phyloP scores from a whole-genome alignment of 1,140 invertebrate genomes.

The Fragariocoptes setiger region DNA sequence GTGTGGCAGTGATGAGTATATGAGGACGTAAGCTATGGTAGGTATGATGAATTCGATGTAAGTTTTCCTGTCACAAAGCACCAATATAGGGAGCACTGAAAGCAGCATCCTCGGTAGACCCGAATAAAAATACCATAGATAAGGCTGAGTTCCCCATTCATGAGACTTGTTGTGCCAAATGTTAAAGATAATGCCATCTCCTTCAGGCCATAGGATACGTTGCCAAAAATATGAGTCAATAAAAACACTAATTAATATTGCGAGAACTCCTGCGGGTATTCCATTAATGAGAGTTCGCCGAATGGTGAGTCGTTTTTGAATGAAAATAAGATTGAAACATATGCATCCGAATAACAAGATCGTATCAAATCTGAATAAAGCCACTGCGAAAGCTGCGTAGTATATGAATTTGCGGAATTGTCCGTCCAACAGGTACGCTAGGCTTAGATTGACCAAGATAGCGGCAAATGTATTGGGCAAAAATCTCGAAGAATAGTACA shows the following conservation, averaged over 20 bases:
- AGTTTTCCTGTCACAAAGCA: conserved; percentile 23
- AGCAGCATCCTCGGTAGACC: conserved; percentile 63
- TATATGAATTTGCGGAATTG: conserved; percentile 6
- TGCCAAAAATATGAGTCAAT: conserved; percentile 83
- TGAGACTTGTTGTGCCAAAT: conserved; percentile 72
- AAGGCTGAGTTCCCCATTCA: conserved; percentile 78
- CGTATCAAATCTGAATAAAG: conserved; percentile 10
- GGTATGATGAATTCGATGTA: conserved; percentile 14
- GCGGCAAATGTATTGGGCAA: conserved; percentile 86
- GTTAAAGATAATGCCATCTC: conserved; percentile 65
- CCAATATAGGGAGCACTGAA: conserved; percentile 28
- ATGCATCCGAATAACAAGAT: conserved; percentile 5
- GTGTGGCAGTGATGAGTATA: conserved; percentile 84
- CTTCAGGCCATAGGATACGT: conserved; percentile 65
- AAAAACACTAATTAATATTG: conserved; percentile 31
- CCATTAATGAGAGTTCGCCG: conserved; percentile 1
- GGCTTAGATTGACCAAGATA: conserved; percentile 37
- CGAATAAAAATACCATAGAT: conserved; percentile 94
- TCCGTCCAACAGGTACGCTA: conserved; percentile 13
- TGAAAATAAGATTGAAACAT: conserved; percentile 4
- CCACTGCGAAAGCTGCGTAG: conserved; percentile 7
- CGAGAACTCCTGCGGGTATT: conserved; percentile 7
- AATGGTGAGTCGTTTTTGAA: conserved; percentile 3
- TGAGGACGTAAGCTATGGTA: conserved; percentile 44
- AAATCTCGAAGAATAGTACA: conserved; percentile 75